Evolutionary conservation across 2,888 invertebrate genomes (phyloP), one percentile per base, ranked within the genome.

Genomic region (Lithodes maja): DNA sequence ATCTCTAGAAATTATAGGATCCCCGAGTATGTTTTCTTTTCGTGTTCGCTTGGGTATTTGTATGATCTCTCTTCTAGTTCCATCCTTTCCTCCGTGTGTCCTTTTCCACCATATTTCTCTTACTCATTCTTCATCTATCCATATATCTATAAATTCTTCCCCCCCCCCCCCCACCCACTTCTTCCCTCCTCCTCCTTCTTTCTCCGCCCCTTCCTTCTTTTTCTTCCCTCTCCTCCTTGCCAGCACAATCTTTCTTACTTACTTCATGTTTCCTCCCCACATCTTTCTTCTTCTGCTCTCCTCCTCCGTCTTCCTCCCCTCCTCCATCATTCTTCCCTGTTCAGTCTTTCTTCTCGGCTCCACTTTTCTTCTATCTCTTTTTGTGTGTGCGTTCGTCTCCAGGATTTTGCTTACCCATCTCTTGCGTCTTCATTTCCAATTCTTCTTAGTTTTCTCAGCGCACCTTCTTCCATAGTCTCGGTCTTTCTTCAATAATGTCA

Each of bases 271-370:
- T 71, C 71, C n/a, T n/a, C 17, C 9, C 17, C 15, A 3, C 71
- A 3, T n/a, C 17, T 3, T n/a, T n/a, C 17, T n/a, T n/a, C n/a
- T 71, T n/a, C n/a, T n/a, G 7, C 71, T 71, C 71, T 71, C 71
- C n/a, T n/a, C n/a, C 71, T 71, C 71, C n/a, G 15, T 71, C 71
- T 71, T n/a, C n/a, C 71, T 71, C 71, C n/a, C 71, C 17, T 17
- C 17, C 2, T 71, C 71, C n/a, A 7, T n/a, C 71, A 15, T 3
- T 71, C 12, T 71, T 17, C 17, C 12, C 17, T 2, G 12, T 1
- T 71, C 71, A n/a, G 17, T 71, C 71, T 71, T n/a, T 71, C 71
- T 71, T 1, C 17, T 2, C 17, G 17, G 1, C 71, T 71, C 71
- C 2, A n/a, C 1, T 17, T 61, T 12, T 61, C 68, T 33, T 33